Evolutionary conservation across 1,140 invertebrate genomes (phyloP).

Genomic region (Drosophila takahashii): DNA sequence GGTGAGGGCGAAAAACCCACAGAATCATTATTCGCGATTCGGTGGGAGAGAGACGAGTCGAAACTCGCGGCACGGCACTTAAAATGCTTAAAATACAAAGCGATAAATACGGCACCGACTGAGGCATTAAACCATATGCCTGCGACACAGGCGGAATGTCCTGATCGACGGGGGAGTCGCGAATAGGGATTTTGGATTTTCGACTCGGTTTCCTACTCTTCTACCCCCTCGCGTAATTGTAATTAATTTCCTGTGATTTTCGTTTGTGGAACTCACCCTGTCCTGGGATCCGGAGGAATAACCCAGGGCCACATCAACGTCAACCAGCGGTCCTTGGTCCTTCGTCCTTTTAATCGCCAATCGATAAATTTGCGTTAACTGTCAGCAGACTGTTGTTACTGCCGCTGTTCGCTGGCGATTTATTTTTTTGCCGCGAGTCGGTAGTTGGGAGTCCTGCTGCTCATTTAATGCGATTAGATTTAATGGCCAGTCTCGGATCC

Average conservation of each 20-base stretch:
- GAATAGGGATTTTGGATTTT: neutral
- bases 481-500: constrained; percentile 63
- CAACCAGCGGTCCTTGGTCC: constrained; percentile 16
- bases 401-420: constrained; percentile 17
- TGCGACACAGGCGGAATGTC: constrained; percentile 21
- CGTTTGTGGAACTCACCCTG: constrained; percentile 59
- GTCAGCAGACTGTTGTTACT: constrained; percentile 61
- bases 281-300: constrained; percentile 25
- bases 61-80: too few relatives aligned
- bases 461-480: constrained; percentile 82
- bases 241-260: constrained; percentile 83
- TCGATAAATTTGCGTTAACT: constrained; percentile 83
- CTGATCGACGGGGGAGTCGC: constrained; percentile 34
- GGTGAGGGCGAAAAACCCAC: constrained; percentile 53
- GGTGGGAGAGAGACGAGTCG: constrained; percentile 53
- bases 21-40: constrained; percentile 61
- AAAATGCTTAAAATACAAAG: constrained; percentile 75
- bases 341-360: constrained; percentile 69
- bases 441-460: constrained; percentile 34
- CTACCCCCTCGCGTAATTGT: constrained; percentile 67
- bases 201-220: constrained; percentile 24
- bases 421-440: constrained; percentile 31
- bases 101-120: constrained; percentile 56
- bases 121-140: constrained; percentile 64
- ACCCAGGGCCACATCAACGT: constrained; percentile 21